Evolutionary conservation across 2,113 vertebrate species (phyloP).

Genomic region (Loxodonta africana): DNA sequence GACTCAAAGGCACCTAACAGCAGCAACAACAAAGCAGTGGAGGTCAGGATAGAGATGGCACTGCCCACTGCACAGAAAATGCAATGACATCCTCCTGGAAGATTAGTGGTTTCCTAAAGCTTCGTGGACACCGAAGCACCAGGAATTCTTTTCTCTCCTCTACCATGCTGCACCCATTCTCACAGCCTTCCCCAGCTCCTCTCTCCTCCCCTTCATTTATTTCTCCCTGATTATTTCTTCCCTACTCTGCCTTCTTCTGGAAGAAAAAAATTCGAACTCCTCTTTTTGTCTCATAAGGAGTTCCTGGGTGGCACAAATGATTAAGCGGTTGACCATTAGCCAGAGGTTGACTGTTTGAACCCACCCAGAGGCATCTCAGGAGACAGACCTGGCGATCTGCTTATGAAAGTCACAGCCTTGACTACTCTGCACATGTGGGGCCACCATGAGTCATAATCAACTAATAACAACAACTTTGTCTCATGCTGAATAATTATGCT

Average conservation of each 20-base stretch:
- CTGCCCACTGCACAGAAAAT: background rate
- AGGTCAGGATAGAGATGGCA: rapidly evolving
- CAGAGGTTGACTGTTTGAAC: background rate
- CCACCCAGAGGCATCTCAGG: background rate
- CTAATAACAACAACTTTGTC: background rate
- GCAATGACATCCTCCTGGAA: background rate
- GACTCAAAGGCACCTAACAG: too few relatives aligned
- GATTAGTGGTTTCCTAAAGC: background rate
- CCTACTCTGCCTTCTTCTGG: background rate
- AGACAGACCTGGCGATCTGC: background rate
- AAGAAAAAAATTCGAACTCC: background rate
- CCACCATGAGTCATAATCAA: background rate
- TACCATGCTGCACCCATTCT: background rate
- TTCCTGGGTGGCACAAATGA: background rate
- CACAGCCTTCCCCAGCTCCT: background rate
- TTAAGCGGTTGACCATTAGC: background rate
- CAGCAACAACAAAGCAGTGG: too few relatives aligned
- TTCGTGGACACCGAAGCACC: background rate
- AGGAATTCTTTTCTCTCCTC: background rate
- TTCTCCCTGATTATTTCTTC: background rate
- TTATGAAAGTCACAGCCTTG: background rate
- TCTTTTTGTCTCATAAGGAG: background rate
- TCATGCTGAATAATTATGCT: background rate
- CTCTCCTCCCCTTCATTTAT: background rate
- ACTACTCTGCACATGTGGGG: background rate